These are phyloP conservation scores for Anoplopoma fimbria DNA, from an alignment of 2,113 vertebrate species.

Conservation along the genomic window DNA sequence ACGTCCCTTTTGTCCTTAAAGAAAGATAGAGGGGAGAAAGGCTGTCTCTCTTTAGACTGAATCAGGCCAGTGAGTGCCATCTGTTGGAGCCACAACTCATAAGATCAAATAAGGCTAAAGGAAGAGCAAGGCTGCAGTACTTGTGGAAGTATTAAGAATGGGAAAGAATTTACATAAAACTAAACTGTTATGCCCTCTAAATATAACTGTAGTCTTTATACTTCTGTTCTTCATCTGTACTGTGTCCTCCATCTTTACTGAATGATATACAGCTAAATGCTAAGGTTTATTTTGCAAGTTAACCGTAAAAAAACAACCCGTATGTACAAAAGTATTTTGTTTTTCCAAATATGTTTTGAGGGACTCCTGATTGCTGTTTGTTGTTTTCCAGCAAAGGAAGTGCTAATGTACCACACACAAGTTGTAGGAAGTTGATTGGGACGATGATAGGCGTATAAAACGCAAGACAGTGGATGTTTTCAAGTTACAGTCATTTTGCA, in stretches of 20 bases:
- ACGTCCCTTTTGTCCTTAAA: slow-evolving; percentile 71
- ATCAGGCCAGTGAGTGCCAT: slow-evolving; percentile 42
- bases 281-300: not conserved
- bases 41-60: slow-evolving; percentile 45
- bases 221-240: not conserved
- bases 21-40: slow-evolving; percentile 47
- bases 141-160: not conserved
- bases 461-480: not conserved
- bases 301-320: not conserved
- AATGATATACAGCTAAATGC: not conserved
- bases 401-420: not conserved
- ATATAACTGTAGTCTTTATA: not conserved
- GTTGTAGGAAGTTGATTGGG: not conserved
- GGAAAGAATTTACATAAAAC: slow-evolving; percentile 8
- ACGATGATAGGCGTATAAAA: not conserved
- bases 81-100: slow-evolving; percentile 36
- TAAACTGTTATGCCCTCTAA: not conserved
- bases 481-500: not conserved
- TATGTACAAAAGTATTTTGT: not conserved
- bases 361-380: not conserved
- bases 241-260: not conserved
- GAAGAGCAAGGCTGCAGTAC: slow-evolving; percentile 20
- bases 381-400: not conserved
- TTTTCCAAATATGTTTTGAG: not conserved
- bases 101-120: slow-evolving; percentile 30